Evolutionary conservation across 2,888 invertebrate genomes (phyloP).

Genomic region (Cosmopolites sordidus): DNA sequence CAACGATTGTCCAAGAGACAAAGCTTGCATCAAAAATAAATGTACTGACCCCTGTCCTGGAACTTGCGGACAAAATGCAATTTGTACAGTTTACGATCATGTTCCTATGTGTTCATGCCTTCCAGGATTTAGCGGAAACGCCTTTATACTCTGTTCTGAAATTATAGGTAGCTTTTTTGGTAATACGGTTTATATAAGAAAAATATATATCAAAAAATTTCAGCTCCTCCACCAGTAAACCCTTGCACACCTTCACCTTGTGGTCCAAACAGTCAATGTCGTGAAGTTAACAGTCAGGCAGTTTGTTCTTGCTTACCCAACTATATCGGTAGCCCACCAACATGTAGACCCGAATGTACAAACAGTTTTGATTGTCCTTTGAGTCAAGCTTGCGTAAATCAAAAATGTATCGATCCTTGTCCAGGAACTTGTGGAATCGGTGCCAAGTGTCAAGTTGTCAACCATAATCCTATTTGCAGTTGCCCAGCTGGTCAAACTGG

Average conservation of each 20-base stretch:
- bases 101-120: conserved; percentile 73
- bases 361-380: conserved; percentile 73
- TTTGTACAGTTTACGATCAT: conserved; percentile 70
- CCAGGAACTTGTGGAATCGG: conserved; percentile 74
- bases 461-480: conserved; percentile 62
- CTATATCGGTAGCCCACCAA: conserved; percentile 56
- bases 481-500: conserved; percentile 57
- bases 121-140: conserved; percentile 65
- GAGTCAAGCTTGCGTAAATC: conserved; percentile 71
- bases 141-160: conserved; percentile 62
- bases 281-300: conserved; percentile 57
- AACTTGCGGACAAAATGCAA: conserved; percentile 68
- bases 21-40: conserved; percentile 65
- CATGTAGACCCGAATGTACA: conserved; percentile 78
- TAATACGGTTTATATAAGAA: not conserved
- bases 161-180: conserved; percentile 51
- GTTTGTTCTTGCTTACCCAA: conserved; percentile 48
- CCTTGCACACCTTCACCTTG: conserved; percentile 57
- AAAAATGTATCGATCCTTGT: conserved; percentile 82
- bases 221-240: conserved; percentile 38
- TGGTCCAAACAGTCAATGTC: conserved; percentile 70
- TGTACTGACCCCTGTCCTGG: conserved; percentile 69
- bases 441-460: conserved; percentile 73
- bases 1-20: conserved; percentile 64
- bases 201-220: conserved; percentile 6